Base-by-base conservation (phyloP, 2,113 vertebrate species). In the Strigops habroptila region DNA sequence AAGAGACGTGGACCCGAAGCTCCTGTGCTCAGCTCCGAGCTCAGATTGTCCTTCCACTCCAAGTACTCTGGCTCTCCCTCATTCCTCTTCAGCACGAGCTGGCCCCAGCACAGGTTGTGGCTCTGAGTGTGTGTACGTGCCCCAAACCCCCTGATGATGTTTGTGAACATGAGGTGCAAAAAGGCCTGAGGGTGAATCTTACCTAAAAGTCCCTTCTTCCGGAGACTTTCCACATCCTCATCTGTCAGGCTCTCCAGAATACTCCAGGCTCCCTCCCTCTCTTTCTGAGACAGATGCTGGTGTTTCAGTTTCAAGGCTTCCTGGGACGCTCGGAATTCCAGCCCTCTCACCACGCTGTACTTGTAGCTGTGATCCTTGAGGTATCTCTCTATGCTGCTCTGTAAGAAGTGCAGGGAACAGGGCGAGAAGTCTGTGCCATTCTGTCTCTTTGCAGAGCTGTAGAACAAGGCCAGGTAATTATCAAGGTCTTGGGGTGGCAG, bases 11-110 rank as follows among this genome's bases (percentile, higher is more conserved):
- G 79, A 2, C 23, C 23, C 1, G 4, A 8, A 3, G 33, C 11
- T 33, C 14, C 53, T 7, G 33, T 0, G 0, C 21, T 4, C 44
- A 1, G 44, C 39, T 6, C 49, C 4, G 7, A 2, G 0, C 18
- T 44, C 27, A 27, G 80, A 11, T 82, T 46, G 8, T 80, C 14
- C 84, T 30, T 93, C 96, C 96, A 97, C 46, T 87, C 91, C 91
- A 97, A n/a, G 81, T 75, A 93, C 59, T 97, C 96, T 83, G 74
- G 28, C 25, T 78, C 65, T 14, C 18, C 83, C 51, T 39, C 41
- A 0, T 25, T 37, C 59, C 63, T 79, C 18, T 17, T 91, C 10
- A 97, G 92, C 60, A 96, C 74, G 1, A 97, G 86, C 53, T 97
- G 96, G 5, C 96, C 96, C 96, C 96, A 97, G 69, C 7, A 83